Percentiles rank a stretch among this genome's conserved stretches.
phyloP scores from a whole-genome alignment of 1,140 invertebrate genomes.

The Vanessa atalanta region DNA sequence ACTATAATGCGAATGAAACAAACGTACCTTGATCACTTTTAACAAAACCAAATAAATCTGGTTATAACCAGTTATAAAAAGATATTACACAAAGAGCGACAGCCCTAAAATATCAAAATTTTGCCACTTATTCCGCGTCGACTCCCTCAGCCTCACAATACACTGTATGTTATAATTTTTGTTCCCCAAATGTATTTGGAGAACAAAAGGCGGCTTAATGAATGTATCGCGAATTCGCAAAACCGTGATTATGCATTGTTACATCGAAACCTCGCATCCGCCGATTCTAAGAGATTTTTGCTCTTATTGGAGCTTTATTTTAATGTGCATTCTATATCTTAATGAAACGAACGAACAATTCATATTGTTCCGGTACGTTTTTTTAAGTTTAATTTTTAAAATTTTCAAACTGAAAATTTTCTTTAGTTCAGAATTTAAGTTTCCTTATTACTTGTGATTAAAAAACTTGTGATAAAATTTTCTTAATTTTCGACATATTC shows the following conservation, averaged over 20 bases:
- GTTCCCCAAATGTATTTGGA: conserved; percentile 74
- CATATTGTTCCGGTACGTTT: conserved; percentile 15
- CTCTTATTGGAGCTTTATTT: conserved; percentile 41
- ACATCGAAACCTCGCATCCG: conserved; percentile 48
- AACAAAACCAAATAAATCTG: not conserved
- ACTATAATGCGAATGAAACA: too few species aligned
- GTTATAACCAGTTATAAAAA: not conserved
- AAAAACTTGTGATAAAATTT: too few species aligned
- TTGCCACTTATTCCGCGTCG: conserved; percentile 69
- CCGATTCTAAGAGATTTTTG: conserved; percentile 52
- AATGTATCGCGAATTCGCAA: conserved; percentile 72
- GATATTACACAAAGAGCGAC: conserved; percentile 15
- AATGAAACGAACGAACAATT: conserved; percentile 34
- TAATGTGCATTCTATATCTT: conserved; percentile 33
- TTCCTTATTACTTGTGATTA: not conserved
- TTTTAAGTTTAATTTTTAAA: conserved; percentile 5
- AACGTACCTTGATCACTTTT: too few species aligned
- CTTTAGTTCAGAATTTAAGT: not conserved
- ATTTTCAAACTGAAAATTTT: conserved; percentile 8
- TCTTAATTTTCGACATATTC: too few species aligned
- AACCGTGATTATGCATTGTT: conserved; percentile 78
- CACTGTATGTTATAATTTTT: conserved; percentile 79
- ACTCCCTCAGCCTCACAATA: conserved; percentile 59
- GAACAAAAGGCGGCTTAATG: conserved; percentile 77
- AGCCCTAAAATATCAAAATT: conserved; percentile 59